phyloP scores from a whole-genome alignment of 2,888 invertebrate genomes.

The Diaprepes abbreviatus region DNA sequence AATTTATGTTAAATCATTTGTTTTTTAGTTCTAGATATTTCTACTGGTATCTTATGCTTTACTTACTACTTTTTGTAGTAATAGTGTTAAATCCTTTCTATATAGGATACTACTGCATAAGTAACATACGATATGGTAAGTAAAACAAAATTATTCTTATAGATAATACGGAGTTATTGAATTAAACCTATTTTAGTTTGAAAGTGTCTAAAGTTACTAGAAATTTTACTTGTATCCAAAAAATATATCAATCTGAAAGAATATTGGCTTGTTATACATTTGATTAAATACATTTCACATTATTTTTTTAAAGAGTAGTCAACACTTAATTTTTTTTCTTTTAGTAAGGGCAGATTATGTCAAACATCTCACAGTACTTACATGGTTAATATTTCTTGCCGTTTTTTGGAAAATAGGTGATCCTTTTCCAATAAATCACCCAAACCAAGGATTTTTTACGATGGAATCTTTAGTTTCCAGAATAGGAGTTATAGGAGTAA shows the following conservation, averaged over 20 bases:
- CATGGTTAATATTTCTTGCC: slow-evolving; percentile 93
- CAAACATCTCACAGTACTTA: slow-evolving; percentile 82
- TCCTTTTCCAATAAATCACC: slow-evolving; percentile 96
- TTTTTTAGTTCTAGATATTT: slow-evolving; percentile 89
- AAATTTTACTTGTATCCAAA: no score
- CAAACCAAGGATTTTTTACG: slow-evolving; percentile 92
- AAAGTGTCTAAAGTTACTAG: no score
- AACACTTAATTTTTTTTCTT: no score
- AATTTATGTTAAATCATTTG: no score
- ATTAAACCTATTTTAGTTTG: no score
- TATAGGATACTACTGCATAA: slow-evolving; percentile 94
- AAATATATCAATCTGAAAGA: no score
- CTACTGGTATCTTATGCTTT: slow-evolving; percentile 95
- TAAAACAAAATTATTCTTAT: slow-evolving; percentile 42
- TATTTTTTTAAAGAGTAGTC: no score
- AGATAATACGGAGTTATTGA: background rate
- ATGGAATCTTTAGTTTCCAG: slow-evolving; percentile 95
- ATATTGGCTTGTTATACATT: no score
- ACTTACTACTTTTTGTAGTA: slow-evolving; percentile 91
- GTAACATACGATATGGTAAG: slow-evolving; percentile 89
- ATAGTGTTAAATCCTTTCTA: slow-evolving; percentile 97
- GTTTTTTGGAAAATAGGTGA: slow-evolving; percentile 99
- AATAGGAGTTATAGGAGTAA: slow-evolving; percentile 98
- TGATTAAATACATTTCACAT: no score
- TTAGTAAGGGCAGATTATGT: slow-evolving; percentile 83